phyloP scores from a whole-genome alignment of 2,113 vertebrate genomes.

The Rutilus rutilus region DNA sequence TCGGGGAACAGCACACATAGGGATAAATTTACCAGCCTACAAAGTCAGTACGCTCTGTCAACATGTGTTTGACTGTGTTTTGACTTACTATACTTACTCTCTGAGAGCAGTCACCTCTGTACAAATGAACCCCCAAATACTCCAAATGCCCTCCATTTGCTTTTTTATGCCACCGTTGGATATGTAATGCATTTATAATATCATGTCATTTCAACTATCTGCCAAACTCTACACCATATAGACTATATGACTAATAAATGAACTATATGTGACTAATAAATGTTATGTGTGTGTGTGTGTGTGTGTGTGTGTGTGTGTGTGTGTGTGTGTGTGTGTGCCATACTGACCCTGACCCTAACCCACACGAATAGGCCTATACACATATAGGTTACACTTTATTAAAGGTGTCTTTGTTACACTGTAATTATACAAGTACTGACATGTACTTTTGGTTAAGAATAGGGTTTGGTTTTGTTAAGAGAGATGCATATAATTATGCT shows the following conservation, averaged over 20 bases:
- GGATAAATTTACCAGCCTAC: constrained; percentile 2
- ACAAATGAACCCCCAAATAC: background rate
- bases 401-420: too few relatives aligned
- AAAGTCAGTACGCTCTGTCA: background rate
- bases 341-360: too few relatives aligned
- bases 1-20: constrained; percentile 6
- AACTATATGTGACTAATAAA: background rate
- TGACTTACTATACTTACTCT: background rate
- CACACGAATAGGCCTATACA: too few relatives aligned
- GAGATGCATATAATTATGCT: too few relatives aligned
- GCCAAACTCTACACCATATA: background rate
- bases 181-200: background rate
- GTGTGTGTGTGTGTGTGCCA: too few relatives aligned
- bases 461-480: background rate
- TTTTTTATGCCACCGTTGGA: background rate
- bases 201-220: background rate
- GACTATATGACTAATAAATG: background rate
- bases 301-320: too few relatives aligned
- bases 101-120: background rate
- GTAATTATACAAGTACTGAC: too few relatives aligned
- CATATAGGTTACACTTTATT: too few relatives aligned
- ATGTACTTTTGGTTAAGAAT: background rate
- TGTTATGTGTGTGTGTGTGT: too few relatives aligned
- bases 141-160: background rate
- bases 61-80: background rate